Conservation (phyloP, 2,113 vertebrate species). For the Carlito syrichta region DNA sequence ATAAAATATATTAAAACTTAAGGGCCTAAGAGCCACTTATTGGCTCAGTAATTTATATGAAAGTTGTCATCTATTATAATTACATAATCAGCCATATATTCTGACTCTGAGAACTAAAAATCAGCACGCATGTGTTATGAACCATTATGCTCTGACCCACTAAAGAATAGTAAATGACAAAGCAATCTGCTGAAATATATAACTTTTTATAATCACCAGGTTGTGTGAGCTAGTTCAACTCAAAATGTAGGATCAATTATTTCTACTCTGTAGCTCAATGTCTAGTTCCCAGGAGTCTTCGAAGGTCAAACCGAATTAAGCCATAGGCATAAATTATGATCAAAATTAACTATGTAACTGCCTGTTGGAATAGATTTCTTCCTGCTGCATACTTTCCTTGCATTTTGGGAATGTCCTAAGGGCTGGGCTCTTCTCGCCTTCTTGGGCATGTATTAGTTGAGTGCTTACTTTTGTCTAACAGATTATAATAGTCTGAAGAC, state of each 20-base stretch:
- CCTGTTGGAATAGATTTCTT: not conserved
- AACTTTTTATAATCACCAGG: not conserved
- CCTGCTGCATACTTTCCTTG: not conserved
- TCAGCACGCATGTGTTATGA: not conserved
- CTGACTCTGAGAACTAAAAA: constrained; percentile 18
- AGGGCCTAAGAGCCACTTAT: not conserved
- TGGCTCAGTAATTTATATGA: not conserved
- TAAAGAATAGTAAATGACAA: not conserved
- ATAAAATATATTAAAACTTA: not conserved
- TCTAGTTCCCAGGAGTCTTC: not conserved
- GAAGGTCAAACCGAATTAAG: not conserved
- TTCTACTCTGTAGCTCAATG: not conserved
- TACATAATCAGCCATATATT: not conserved
- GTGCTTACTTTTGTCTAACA: not conserved
- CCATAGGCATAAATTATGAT: not conserved
- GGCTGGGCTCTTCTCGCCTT: not conserved
- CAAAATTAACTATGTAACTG: not conserved
- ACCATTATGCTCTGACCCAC: not conserved
- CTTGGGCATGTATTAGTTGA: not conserved
- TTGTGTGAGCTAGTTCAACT: not conserved
- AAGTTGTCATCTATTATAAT: constrained; percentile 23
- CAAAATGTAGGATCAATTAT: not conserved
- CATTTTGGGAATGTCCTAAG: not conserved
- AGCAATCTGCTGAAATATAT: not conserved
- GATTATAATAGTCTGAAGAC: not conserved